phyloP scores from a whole-genome alignment of 2,888 invertebrate species.

The Octodonta nipae region DNA sequence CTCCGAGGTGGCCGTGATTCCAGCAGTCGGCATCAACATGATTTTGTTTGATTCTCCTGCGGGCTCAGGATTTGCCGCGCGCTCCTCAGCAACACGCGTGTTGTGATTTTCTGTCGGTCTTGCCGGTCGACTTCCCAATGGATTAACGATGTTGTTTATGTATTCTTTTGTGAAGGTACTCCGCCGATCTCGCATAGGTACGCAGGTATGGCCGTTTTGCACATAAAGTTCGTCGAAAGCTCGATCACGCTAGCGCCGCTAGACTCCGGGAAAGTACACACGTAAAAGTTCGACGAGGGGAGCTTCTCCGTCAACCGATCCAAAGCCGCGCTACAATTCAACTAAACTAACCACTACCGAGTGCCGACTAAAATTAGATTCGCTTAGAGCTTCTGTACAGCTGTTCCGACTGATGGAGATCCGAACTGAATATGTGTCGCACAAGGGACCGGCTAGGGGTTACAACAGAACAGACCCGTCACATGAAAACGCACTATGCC shows the following conservation, averaged over 20 bases:
- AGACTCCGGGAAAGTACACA: constrained; percentile 6
- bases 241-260: constrained; percentile 1
- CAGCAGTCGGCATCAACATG: constrained; percentile 44
- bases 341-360: constrained; percentile 17
- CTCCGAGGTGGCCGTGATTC: constrained; percentile 27
- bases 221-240: constrained; percentile 21
- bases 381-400: constrained; percentile 16
- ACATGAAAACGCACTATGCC: not conserved
- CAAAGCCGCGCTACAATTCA: constrained; percentile 10
- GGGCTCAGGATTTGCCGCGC: constrained; percentile 25
- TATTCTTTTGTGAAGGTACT: constrained; percentile 36
- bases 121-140: constrained; percentile 39
- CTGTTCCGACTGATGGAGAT: constrained; percentile 21
- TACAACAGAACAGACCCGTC: constrained; percentile 6
- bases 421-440: constrained; percentile 8
- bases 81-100: constrained; percentile 22
- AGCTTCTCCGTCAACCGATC: no score
- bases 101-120: constrained; percentile 35
- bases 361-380: constrained; percentile 26
- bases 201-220: constrained; percentile 26
- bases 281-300: no score
- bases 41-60: constrained; percentile 34
- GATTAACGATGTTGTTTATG: constrained; percentile 35
- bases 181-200: constrained; percentile 37
- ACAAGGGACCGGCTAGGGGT: constrained; percentile 20